Evolutionary conservation across 2,797 vertebrate species (phyloP), one percentile per base, ranked within the genome.

Genomic region (Propithecus perrieri): DNA sequence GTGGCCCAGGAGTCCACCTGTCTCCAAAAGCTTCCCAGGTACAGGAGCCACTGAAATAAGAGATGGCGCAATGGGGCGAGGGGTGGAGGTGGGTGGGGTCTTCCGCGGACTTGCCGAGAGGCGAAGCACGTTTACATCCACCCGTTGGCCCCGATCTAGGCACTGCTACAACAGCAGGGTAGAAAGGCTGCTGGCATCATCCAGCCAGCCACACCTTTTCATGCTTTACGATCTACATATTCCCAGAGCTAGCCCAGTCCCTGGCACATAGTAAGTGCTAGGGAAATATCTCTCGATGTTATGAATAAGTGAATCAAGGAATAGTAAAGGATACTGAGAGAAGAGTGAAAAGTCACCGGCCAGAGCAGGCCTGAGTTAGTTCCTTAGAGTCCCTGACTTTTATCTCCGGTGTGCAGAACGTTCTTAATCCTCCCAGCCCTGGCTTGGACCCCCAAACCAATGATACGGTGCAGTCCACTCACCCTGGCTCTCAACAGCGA

Each of bases 211-310:
- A 0, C 1, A 35, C 50, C 43, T 71, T 6, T 46, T 46, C 24
- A 7, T 4, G 5, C n/a, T 0, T 18, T 33, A 0, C 2, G 17
- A 63, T 14, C 48, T 24, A 1, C 2, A 4, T 12, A 4, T 14
- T 15, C 41, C 38, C 35, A 2, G 11, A 46, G 38, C 55, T 33
- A 38, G 71, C 83, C 13, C 5, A 11, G 33, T 6, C 5, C 69
- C 48, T 0, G 30, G 75, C 53, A 53, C 30, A 6, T 10, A 53
- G 65, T n/a, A 65, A 9, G 53, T 38, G 75, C 78, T 41, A 8
- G 20, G 57, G 43, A 85, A 30, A 33, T 5, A 11, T 33, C 30
- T 38, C 7, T 3, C 63, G n/a, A 22, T 65, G 59, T 89, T 88
- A 35, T 30, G 26, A 76, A 18, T 71, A 75, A 46, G 12, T 12